Base-by-base conservation (phyloP, 2,888 invertebrate species). In the Pyrrhosoma nymphula region DNA sequence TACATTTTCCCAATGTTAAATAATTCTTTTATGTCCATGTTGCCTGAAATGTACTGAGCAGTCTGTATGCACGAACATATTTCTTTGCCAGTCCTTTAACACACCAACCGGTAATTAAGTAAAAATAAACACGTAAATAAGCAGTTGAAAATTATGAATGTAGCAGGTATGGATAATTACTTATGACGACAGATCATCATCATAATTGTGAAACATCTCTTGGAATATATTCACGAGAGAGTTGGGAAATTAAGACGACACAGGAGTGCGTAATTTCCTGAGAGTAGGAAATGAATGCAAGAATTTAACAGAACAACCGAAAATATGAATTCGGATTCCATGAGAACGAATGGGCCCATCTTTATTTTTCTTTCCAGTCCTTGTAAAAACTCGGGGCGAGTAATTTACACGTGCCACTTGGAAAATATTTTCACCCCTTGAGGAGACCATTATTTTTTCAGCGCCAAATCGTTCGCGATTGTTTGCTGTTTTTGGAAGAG, bases 401-500 rank as follows among this genome's bases (percentile, higher is more conserved):
- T 35, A 82, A 14, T 82, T 82, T 82, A 35, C 82, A 82, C 82
- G 16, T 35, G 82, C 35, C 26, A 82, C 82, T 82, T 82, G 82
- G 82, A 82, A 82, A 82, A 82, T 35, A 82, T 82, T 82, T 82
- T 82, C 82, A 35, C 35, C 82, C 82, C 82, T 26, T 69, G 82
- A 89, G 89, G 55, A 39, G 23, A 26, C 63, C 93, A 47, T 93
- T 39, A 69, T 93, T 69, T 93, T 35, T 69, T 39, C 63, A 93
- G 39, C n/a, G 47, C 69, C 93, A 26, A 20, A 39, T n/a, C 30
- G 90, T 14, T n/a, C 10, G 60, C 56, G 63, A 35, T 69, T 93
- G 47, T 93, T 69, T 89, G 89, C 93, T 82, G 82, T 82, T 82
- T 82, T 69, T 47, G 39, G 39, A 39, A 14, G 93, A 47, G 93